Percentiles rank a stretch among this genome's conserved stretches.
These are phyloP conservation scores for Drosophila nasuta DNA, from an alignment of 1,140 invertebrate genomes.

Conservation along the genomic window DNA sequence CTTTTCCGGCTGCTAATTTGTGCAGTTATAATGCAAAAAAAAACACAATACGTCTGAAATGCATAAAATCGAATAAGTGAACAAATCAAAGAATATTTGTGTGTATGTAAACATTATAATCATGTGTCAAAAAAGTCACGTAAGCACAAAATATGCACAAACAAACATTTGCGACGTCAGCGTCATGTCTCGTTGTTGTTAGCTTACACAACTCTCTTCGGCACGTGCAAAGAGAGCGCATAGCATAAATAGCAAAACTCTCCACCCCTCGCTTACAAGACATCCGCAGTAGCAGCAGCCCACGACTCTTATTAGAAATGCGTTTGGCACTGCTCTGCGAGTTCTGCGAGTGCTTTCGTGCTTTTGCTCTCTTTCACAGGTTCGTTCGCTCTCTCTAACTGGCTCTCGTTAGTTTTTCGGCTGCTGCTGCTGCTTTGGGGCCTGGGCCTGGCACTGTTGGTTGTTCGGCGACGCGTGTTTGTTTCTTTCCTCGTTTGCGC, in stretches of 20 bases:
- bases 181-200: background rate
- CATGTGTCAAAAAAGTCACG: slow-evolving; percentile 52
- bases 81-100: background rate
- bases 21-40: slow-evolving; percentile 5
- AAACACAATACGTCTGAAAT: no score
- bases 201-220: slow-evolving; percentile 32
- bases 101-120: slow-evolving; percentile 13
- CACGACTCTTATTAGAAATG: slow-evolving; percentile 50
- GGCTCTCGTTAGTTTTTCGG: slow-evolving; percentile 59
- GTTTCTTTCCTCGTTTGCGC: slow-evolving; percentile 82
- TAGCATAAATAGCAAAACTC: slow-evolving; percentile 22
- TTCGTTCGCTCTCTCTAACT: slow-evolving; percentile 20
- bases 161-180: slow-evolving; percentile 52
- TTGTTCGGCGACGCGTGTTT: slow-evolving; percentile 64
- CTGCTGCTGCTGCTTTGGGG: slow-evolving; percentile 19
- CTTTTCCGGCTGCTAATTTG: slow-evolving; percentile 9
- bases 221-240: slow-evolving; percentile 48
- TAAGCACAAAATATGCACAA: slow-evolving; percentile 55
- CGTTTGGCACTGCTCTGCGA: slow-evolving; percentile 38
- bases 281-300: slow-evolving; percentile 4
- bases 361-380: slow-evolving; percentile 34
- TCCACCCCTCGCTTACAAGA: slow-evolving; percentile 48
- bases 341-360: slow-evolving; percentile 21
- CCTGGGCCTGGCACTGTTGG: slow-evolving; percentile 44
- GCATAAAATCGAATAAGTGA: background rate